Evolutionary conservation across 2,888 invertebrate species (phyloP).

Genomic region (Cheilosia scutellata): DNA sequence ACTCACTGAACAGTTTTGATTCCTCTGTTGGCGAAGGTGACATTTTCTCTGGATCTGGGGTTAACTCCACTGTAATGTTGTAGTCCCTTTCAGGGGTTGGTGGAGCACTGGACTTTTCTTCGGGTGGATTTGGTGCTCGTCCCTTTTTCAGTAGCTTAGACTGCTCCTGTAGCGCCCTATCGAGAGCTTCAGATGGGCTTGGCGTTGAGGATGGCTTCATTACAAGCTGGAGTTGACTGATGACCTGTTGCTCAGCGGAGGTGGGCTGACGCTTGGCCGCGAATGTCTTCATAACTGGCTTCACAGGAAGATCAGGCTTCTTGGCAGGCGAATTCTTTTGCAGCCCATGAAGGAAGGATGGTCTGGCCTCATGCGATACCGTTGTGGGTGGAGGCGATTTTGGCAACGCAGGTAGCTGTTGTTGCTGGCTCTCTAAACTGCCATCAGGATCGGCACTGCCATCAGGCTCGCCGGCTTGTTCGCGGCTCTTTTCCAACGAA

Average conservation of each 20-base stretch:
- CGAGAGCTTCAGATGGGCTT: slow-evolving; percentile 77
- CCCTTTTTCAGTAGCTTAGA: slow-evolving; percentile 87
- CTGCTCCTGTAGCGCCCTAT: slow-evolving; percentile 79
- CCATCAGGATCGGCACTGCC: slow-evolving; percentile 94
- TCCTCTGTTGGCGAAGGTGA: slow-evolving; percentile 23
- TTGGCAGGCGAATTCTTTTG: slow-evolving; percentile 84
- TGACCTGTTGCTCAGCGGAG: slow-evolving; percentile 84
- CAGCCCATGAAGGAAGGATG: slow-evolving; percentile 90
- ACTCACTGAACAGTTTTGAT: slow-evolving; percentile 33
- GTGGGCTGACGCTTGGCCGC: slow-evolving; percentile 85
- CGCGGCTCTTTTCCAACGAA: slow-evolving; percentile 87
- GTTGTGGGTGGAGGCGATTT: slow-evolving; percentile 83
- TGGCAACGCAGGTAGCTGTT: slow-evolving; percentile 87
- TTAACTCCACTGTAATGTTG: slow-evolving; percentile 80
- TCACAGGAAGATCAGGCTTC: slow-evolving; percentile 89
- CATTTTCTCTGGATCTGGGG: slow-evolving; percentile 62
- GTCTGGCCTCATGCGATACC: slow-evolving; percentile 84
- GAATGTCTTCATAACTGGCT: slow-evolving; percentile 87
- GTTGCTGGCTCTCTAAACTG: slow-evolving; percentile 85
- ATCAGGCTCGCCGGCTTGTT: slow-evolving; percentile 93
- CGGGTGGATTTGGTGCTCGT: slow-evolving; percentile 91
- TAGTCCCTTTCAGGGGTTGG: slow-evolving; percentile 82
- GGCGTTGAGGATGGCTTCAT: slow-evolving; percentile 80
- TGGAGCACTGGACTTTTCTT: slow-evolving; percentile 80
- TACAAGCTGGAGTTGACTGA: slow-evolving; percentile 85